Percentiles rank a stretch among this genome's conserved stretches.
These are phyloP conservation scores for Heterohyrax brucei DNA, from an alignment of 2,797 vertebrate genomes.

Conservation along the genomic window DNA sequence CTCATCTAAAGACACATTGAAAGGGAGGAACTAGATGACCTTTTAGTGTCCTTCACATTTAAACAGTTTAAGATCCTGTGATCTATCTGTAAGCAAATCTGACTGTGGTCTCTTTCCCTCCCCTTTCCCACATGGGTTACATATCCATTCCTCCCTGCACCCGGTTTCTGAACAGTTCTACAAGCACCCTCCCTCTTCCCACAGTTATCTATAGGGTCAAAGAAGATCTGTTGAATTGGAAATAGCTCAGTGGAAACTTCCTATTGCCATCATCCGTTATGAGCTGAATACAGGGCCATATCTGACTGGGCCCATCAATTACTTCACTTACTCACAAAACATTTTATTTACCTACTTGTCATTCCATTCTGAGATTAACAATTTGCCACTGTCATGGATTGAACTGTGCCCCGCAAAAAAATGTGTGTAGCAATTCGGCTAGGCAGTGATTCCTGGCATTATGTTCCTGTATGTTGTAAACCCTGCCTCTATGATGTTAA, in stretches of 20 bases:
- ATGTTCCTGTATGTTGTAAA: no score
- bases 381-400: no score
- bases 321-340: background rate
- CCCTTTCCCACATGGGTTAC: background rate
- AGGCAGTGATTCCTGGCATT: no score
- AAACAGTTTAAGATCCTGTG: background rate
- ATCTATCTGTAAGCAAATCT: background rate
- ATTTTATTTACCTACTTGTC: background rate
- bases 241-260: rapidly evolving
- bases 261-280: background rate
- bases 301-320: background rate
- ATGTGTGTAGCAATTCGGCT: no score
- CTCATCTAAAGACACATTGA: background rate
- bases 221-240: background rate
- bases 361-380: background rate
- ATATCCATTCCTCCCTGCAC: background rate
- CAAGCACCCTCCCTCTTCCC: no score
- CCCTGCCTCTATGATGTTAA: no score
- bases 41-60: background rate
- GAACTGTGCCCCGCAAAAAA: no score
- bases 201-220: background rate
- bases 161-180: background rate
- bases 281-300: background rate
- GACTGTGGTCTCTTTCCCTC: background rate
- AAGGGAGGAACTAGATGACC: background rate